Base-by-base conservation (phyloP, 2,797 vertebrate genomes). In the Danio aesculapii region DNA sequence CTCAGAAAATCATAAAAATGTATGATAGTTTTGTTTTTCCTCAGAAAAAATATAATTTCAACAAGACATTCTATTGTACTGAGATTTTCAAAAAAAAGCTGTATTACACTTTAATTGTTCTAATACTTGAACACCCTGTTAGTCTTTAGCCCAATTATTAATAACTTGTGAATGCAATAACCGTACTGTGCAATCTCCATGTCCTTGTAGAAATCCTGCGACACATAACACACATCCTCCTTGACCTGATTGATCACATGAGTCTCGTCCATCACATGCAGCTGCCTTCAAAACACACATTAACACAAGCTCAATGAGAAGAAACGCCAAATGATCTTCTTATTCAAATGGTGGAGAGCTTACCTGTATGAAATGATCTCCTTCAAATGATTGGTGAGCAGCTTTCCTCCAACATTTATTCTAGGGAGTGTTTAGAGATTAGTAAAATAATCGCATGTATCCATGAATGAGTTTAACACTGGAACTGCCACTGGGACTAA, bases 341-440 rank as follows among this genome's bases (percentile, higher is more conserved):
- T 39, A 52, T 13, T 30, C 0, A 44, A 68, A 66, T 41, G 12
- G n/a, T n/a, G 0, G 9, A n/a, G 73, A 53, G 4, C 50, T 73
- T 92, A 99, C 98, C 98, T 96, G 89, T 99, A 99, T 6, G 98
- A 99, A 86, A 99, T 99, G 6, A 98, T 99, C 91, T 99, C 98
- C 91, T 99, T 99, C 62, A 99, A 92, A 91, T 99, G 98, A 88
- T 99, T 99, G 63, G 97, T 98, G 92, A 99, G 92, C 41, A 99
- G 93, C 69, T 99, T 99, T 85, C 98, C 98, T 82, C 98, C 98
- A 30, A 99, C 97, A 21, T 99, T 99, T 87, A 99, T 92, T 93
- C 98, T 99, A 83, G 75, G 81, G 55, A 57, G 3, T 5, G 0
- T 6, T 30, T 9, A 71, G 6, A 53, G 59, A 62, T 52, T 7